Percentiles rank a stretch among this genome's conserved stretches.
phyloP scores from a whole-genome alignment of 2,888 invertebrate species.

The Drosophila neotestacea region DNA sequence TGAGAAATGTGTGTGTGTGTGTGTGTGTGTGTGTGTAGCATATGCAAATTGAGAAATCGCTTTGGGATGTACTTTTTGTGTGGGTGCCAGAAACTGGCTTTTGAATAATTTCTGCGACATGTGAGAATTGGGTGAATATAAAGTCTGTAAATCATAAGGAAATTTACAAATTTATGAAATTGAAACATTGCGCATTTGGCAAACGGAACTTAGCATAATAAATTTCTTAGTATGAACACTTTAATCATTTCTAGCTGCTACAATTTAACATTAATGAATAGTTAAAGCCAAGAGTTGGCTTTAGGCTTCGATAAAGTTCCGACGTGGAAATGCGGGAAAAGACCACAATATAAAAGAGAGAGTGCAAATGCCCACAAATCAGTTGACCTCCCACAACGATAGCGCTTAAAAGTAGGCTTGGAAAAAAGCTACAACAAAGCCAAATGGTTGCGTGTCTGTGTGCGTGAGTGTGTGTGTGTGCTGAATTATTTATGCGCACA shows the following conservation, averaged over 20 bases:
- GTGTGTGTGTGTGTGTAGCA: slow-evolving; percentile 43
- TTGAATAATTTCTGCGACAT: slow-evolving; percentile 65
- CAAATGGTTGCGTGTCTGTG: slow-evolving; percentile 38
- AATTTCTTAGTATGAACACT: slow-evolving; percentile 1
- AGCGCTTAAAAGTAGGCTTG: slow-evolving; percentile 43
- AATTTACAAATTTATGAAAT: slow-evolving; percentile 24
- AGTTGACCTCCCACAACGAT: slow-evolving; percentile 27
- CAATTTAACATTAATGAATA: slow-evolving; percentile 8
- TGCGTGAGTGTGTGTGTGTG: slow-evolving; percentile 28
- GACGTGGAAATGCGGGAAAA: slow-evolving; percentile 10
- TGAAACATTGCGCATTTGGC: slow-evolving; percentile 1
- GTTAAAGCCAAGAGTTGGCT: slow-evolving; percentile 7
- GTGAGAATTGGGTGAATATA: slow-evolving; percentile 4
- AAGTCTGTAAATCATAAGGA: slow-evolving; percentile 43
- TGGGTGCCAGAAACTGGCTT: slow-evolving; percentile 51
- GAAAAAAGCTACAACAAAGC: slow-evolving; percentile 33
- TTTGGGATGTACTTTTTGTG: slow-evolving; percentile 62
- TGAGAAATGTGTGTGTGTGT: background rate
- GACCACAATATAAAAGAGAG: slow-evolving; percentile 11
- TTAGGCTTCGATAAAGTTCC: background rate
- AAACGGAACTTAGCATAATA: background rate
- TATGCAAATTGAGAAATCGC: slow-evolving; percentile 79
- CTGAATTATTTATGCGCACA: slow-evolving; percentile 69
- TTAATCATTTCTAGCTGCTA: slow-evolving; percentile 3
- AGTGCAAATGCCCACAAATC: slow-evolving; percentile 44